Conservation (phyloP, 2,888 invertebrate genomes). For the Pachydiplax longipennis region DNA sequence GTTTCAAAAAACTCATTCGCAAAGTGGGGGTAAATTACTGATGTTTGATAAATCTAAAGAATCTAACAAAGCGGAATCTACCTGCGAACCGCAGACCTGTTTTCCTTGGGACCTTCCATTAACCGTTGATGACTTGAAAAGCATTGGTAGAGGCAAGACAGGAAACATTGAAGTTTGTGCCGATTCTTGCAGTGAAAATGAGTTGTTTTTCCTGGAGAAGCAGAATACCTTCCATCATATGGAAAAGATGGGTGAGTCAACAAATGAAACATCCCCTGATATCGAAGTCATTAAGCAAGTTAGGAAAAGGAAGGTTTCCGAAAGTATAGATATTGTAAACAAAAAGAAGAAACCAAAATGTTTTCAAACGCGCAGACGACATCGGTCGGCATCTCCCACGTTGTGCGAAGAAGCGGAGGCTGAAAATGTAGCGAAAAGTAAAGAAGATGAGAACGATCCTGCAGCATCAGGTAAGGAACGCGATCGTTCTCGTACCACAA, state of each 20-base stretch:
- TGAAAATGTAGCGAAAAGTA: neutral
- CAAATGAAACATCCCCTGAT: neutral
- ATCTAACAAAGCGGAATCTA: neutral
- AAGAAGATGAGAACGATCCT: neutral
- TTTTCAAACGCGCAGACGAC: neutral
- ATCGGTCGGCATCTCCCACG: neutral
- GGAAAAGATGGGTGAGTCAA: neutral
- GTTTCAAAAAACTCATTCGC: neutral
- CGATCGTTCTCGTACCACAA: neutral
- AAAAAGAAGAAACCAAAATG: neutral
- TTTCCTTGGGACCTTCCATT: slow-evolving; percentile 32
- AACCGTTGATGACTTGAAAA: slow-evolving; percentile 39
- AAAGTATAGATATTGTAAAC: neutral
- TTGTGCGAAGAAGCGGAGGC: neutral
- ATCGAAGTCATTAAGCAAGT: neutral
- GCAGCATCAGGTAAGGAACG: neutral
- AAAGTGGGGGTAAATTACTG: neutral
- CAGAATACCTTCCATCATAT: neutral
- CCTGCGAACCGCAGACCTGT: neutral
- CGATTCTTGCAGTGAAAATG: neutral
- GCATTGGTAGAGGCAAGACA: neutral
- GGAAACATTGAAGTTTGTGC: neutral
- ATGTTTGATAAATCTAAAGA: neutral
- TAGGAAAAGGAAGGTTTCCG: slow-evolving; percentile 21
- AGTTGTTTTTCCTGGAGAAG: neutral